Conservation (phyloP, 2,797 vertebrate species). For the Podarcis siculus region DNA sequence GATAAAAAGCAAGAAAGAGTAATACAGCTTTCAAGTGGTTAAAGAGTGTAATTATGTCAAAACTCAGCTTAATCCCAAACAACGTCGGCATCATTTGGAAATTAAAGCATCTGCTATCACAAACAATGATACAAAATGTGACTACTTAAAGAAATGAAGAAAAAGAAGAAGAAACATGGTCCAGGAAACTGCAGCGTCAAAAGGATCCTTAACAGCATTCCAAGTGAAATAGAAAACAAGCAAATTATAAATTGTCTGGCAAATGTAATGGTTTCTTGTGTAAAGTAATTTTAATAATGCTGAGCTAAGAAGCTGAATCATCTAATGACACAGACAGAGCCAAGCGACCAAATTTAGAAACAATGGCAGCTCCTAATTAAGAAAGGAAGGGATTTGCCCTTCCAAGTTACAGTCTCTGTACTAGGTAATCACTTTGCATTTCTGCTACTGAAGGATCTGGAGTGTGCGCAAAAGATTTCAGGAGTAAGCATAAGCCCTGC, state of each 20-base stretch:
- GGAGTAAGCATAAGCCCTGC: neutral
- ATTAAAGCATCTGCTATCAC: neutral
- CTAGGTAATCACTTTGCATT: neutral
- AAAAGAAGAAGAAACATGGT: neutral
- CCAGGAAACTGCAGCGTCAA: slow-evolving; percentile 11
- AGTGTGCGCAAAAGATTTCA: neutral
- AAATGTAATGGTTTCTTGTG: neutral
- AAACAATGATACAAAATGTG: neutral
- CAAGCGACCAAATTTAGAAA: slow-evolving; percentile 10
- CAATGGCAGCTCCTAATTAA: slow-evolving; percentile 15
- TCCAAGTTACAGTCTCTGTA: neutral
- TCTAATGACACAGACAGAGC: neutral
- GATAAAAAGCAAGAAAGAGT: neutral
- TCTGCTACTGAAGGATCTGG: neutral
- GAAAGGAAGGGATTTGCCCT: neutral
- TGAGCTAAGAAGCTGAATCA: slow-evolving; percentile 6
- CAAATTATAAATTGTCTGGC: slow-evolving; percentile 31
- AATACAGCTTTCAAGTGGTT: neutral
- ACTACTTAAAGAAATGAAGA: neutral
- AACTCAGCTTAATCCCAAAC: neutral
- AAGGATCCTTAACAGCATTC: slow-evolving; percentile 16
- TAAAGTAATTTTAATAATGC: slow-evolving; percentile 36
- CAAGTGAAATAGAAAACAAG: slow-evolving; percentile 44
- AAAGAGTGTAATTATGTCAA: slow-evolving; percentile 1
- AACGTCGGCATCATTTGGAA: neutral